phyloP scores from a whole-genome alignment of 2,113 vertebrate genomes.

The Fulica atra region DNA sequence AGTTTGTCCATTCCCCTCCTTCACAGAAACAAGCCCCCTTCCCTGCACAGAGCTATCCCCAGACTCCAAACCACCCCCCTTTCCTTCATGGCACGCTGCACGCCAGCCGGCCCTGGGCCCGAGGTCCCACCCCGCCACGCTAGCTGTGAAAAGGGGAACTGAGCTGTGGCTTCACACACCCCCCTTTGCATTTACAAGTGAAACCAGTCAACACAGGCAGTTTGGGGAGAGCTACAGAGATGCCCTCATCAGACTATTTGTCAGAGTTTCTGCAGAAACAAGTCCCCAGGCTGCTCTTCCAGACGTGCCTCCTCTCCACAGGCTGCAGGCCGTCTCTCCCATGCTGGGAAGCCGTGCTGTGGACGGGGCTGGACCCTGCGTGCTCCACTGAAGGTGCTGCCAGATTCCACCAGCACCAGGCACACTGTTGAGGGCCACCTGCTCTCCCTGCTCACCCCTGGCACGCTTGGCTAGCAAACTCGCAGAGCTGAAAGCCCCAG shows the following conservation, averaged over 20 bases:
- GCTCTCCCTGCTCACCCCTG: fast-evolving
- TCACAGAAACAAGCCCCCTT: not conserved
- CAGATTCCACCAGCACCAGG: fast-evolving
- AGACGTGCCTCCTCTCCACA: fast-evolving
- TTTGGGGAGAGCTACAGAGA: not conserved
- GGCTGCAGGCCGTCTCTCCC: not conserved
- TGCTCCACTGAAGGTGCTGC: not conserved
- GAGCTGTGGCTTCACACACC: not conserved
- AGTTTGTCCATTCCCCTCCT: not conserved
- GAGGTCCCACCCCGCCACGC: not conserved
- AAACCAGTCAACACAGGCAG: not conserved
- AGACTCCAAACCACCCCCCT: not conserved
- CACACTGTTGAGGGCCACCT: not conserved
- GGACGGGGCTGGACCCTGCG: not conserved
- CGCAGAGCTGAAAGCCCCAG: not conserved
- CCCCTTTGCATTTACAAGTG: not conserved
- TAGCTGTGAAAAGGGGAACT: not conserved
- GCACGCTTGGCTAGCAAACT: fast-evolving
- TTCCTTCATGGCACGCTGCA: not conserved
- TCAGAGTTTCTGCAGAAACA: not conserved
- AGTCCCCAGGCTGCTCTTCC: not conserved
- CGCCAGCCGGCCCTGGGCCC: fast-evolving
- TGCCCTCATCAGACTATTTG: not conserved
- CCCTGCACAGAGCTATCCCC: not conserved
- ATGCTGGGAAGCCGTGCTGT: fast-evolving